phyloP scores from a whole-genome alignment of 2,797 vertebrate genomes.

The Malurus splendens region DNA sequence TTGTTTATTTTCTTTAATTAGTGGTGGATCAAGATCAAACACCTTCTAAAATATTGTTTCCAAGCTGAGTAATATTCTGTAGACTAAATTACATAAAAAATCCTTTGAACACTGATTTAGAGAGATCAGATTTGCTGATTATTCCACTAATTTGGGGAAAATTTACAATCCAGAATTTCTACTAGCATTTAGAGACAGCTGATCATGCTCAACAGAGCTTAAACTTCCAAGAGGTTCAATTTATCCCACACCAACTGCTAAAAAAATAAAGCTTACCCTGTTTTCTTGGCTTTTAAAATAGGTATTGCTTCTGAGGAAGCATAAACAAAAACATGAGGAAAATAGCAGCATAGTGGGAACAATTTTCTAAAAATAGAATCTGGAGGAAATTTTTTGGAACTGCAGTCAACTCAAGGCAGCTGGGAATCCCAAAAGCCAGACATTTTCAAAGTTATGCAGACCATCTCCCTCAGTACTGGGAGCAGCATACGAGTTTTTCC shows the following conservation, averaged over 20 bases:
- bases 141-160: background rate
- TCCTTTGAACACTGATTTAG: background rate
- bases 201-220: background rate
- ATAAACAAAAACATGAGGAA: slow-evolving; percentile 38
- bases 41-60: slow-evolving; percentile 23
- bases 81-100: background rate
- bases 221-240: background rate
- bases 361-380: slow-evolving; percentile 36
- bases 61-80: background rate
- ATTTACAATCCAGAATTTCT: background rate
- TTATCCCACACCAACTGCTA: background rate
- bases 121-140: slow-evolving; percentile 14
- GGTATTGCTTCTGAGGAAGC: slow-evolving; percentile 7
- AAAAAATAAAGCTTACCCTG: background rate
- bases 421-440: slow-evolving; percentile 4
- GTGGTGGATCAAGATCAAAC: background rate
- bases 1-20: background rate
- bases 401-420: background rate
- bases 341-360: background rate
- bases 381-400: background rate
- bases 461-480: background rate
- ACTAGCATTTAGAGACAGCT: background rate
- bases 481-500: background rate
- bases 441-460: background rate
- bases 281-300: background rate